Evolutionary conservation across 92 coral and sea anemone genomes (phyloP).

Genomic region (Porites evermanni): DNA sequence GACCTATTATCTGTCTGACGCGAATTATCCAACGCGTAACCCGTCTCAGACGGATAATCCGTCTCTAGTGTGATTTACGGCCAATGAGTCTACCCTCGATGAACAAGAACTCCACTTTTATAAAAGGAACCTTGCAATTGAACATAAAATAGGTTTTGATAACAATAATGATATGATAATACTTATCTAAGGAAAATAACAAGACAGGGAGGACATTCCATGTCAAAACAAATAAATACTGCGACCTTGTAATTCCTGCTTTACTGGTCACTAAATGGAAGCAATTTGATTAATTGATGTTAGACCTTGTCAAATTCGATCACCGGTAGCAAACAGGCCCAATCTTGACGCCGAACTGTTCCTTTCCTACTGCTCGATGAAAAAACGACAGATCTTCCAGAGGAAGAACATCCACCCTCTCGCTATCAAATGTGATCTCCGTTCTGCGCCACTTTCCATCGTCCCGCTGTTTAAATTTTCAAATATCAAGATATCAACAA

Average conservation of each 20-base stretch:
- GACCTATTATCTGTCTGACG: too few relatives aligned
- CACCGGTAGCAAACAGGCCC: constrained; percentile 86
- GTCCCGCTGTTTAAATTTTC: constrained; percentile 61
- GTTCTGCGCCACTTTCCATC: constrained; percentile 90
- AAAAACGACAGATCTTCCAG: constrained; percentile 80
- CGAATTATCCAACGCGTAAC: too few relatives aligned
- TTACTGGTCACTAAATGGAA: constrained; percentile 3
- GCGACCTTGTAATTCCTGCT: constrained; percentile 18
- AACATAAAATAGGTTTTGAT: too few relatives aligned
- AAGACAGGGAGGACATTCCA: constrained; percentile 4
- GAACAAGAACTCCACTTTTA: too few relatives aligned
- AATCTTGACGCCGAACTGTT: constrained; percentile 86
- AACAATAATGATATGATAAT: neutral
- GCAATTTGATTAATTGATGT: neutral
- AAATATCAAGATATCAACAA: neutral
- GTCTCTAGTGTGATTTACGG: too few relatives aligned
- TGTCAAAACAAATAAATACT: constrained; percentile 43
- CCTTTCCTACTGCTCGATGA: constrained; percentile 74
- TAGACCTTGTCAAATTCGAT: constrained; percentile 4
- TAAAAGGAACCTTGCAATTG: too few relatives aligned
- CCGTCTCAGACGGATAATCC: too few relatives aligned
- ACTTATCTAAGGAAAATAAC: neutral
- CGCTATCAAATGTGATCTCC: constrained; percentile 67
- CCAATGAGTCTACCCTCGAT: too few relatives aligned
- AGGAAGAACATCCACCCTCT: constrained; percentile 75